Evolutionary conservation across 2,888 invertebrate genomes (phyloP).

Genomic region (Acrobasis suavella): DNA sequence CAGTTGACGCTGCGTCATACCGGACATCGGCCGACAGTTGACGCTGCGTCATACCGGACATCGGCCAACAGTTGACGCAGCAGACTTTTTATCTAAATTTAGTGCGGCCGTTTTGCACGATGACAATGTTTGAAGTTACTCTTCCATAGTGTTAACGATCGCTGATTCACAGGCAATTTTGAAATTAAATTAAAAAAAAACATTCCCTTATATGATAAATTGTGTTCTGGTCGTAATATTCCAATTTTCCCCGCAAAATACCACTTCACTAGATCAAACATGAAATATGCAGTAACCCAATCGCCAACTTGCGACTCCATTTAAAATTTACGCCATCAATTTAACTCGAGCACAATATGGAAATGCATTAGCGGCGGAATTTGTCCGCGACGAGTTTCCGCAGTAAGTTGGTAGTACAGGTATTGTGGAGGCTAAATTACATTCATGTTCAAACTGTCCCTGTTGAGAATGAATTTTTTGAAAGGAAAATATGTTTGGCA

Average conservation of each 20-base stretch:
- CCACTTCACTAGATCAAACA: neutral
- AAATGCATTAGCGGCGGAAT: slow-evolving; percentile 9
- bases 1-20: too few species aligned
- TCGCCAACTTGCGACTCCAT: neutral
- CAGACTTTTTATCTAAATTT: too few species aligned
- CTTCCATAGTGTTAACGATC: too few species aligned
- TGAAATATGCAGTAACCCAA: slow-evolving; percentile 2
- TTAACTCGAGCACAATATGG: slow-evolving; percentile 21
- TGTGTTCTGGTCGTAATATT: too few species aligned
- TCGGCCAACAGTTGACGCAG: too few species aligned
- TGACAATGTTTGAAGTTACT: too few species aligned
- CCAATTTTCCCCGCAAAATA: neutral
- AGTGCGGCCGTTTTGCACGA: too few species aligned
- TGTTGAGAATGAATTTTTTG: neutral
- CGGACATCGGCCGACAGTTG: too few species aligned
- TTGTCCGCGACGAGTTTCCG: slow-evolving; percentile 1
- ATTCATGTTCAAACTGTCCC: neutral
- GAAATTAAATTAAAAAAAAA: too few species aligned
- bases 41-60: too few species aligned
- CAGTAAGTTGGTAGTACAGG: neutral
- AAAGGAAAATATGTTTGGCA: neutral
- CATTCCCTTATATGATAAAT: too few species aligned
- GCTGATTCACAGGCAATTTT: too few species aligned
- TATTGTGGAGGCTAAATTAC: neutral
- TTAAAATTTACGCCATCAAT: slow-evolving; percentile 20